A percentile compares a stretch with the other conserved stretches of the same genome.
Conservation (phyloP, 2,797 vertebrate genomes). For the Acrossocheilus fasciatus region DNA sequence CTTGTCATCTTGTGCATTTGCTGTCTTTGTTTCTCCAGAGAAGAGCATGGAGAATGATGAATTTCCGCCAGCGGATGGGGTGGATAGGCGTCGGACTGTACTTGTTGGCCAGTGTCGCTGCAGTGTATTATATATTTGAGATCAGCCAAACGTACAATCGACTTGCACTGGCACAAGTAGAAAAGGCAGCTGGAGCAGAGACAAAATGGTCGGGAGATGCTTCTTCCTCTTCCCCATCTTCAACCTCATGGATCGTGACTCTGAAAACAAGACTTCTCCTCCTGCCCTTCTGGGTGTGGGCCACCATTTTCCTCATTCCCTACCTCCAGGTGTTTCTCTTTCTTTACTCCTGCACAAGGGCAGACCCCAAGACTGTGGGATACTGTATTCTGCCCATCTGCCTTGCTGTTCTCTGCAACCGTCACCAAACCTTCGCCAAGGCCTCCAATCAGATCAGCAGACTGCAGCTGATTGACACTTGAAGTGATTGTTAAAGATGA, state of each 20-base stretch:
- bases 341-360: slow-evolving; percentile 95
- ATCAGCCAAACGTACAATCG: slow-evolving; percentile 90
- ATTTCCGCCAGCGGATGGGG: slow-evolving; percentile 98
- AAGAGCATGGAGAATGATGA: slow-evolving; percentile 99
- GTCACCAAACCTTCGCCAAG: slow-evolving; percentile 86
- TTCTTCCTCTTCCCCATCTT: slow-evolving; percentile 60
- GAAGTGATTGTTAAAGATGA: slow-evolving; percentile 40
- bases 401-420: slow-evolving; percentile 91
- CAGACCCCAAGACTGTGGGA: slow-evolving; percentile 91
- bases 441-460: slow-evolving; percentile 90
- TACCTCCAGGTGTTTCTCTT: slow-evolving; percentile 98
- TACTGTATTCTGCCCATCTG: slow-evolving; percentile 96
- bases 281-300: slow-evolving; percentile 93
- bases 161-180: slow-evolving; percentile 88
- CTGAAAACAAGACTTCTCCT: slow-evolving; percentile 84
- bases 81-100: slow-evolving; percentile 93
- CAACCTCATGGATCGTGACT: slow-evolving; percentile 82
- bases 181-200: slow-evolving; percentile 70
- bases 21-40: slow-evolving; percentile 54
- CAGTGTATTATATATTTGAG: slow-evolving; percentile 93
- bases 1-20: not conserved
- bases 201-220: slow-evolving; percentile 68
- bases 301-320: slow-evolving; percentile 87
- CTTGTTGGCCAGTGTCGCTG: slow-evolving; percentile 86
- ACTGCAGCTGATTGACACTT: slow-evolving; percentile 90